These are phyloP conservation scores for Cantharis nigra DNA, from an alignment of 2,888 invertebrate species.

Conservation along the genomic window DNA sequence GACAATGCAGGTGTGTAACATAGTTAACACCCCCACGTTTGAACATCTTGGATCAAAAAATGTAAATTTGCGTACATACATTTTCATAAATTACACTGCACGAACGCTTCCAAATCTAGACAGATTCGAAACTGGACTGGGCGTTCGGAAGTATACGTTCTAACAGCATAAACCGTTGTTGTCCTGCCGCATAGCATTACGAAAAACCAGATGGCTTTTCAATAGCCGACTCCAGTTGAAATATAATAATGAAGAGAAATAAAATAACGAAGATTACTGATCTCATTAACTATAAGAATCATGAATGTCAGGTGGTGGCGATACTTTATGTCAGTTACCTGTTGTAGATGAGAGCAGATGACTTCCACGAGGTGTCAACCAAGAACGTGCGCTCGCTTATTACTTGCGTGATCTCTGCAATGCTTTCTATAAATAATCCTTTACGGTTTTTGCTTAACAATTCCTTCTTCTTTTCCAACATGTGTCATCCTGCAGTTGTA, in stretches of 20 bases:
- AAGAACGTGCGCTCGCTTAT: constrained; percentile 17
- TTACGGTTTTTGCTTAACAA: background rate
- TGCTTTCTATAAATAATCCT: background rate
- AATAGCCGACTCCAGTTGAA: background rate
- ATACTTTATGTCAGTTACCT: constrained; percentile 20
- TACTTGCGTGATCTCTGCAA: constrained; percentile 4
- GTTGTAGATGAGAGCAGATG: constrained; percentile 24
- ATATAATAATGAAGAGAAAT: background rate
- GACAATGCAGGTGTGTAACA: constrained; percentile 42
- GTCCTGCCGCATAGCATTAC: background rate
- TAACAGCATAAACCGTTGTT: background rate
- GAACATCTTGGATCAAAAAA: constrained; percentile 29
- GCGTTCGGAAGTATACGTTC: background rate
- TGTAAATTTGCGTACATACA: constrained; percentile 29
- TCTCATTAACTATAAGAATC: constrained; percentile 10
- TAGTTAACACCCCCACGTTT: constrained; percentile 33
- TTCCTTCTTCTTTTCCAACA: background rate
- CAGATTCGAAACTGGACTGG: background rate
- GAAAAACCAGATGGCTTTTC: background rate
- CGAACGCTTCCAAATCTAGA: background rate
- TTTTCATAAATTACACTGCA: background rate
- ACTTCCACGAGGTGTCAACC: constrained; percentile 19
- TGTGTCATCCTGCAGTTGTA: background rate
- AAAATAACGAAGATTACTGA: constrained; percentile 2
- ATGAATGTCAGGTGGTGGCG: constrained; percentile 20